Percentiles rank a stretch among this genome's conserved stretches.
Evolutionary conservation across 2,888 invertebrate genomes (phyloP).

Genomic region (Bibio marci): DNA sequence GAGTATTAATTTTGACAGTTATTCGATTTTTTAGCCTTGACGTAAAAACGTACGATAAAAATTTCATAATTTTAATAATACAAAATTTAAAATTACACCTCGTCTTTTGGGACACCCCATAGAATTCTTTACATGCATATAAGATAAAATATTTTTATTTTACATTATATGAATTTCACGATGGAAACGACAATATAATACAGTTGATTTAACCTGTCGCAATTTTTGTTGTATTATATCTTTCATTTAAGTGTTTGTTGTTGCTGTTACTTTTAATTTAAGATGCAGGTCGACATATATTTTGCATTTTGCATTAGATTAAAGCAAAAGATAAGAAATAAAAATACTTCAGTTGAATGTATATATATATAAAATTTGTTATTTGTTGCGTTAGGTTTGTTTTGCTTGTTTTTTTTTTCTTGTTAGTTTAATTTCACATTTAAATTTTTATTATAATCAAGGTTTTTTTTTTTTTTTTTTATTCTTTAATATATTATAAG

Average conservation of each 20-base stretch:
- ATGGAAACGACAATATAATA: not conserved
- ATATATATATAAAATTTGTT: not conserved
- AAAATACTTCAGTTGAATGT: not conserved
- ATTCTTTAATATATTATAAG: no score
- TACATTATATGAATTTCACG: no score
- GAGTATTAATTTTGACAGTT: no score
- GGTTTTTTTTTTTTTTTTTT: not conserved
- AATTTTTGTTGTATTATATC: not conserved
- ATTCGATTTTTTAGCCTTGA: no score
- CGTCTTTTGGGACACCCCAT: no score
- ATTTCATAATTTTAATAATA: no score
- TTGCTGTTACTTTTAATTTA: no score
- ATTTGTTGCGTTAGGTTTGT: not conserved
- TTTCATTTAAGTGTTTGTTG: no score
- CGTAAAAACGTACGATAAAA: no score
- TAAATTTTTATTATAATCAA: not conserved
- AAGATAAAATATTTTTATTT: no score
- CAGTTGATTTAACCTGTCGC: not conserved
- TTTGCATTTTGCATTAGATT: constrained; percentile 5
- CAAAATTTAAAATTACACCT: no score
- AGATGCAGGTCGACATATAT: not conserved
- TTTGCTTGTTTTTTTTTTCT: not conserved
- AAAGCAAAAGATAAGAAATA: constrained; percentile 3
- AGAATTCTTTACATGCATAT: no score
- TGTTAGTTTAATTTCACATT: not conserved